phyloP scores from a whole-genome alignment of 2,797 vertebrate genomes.

The Hipposideros larvatus region DNA sequence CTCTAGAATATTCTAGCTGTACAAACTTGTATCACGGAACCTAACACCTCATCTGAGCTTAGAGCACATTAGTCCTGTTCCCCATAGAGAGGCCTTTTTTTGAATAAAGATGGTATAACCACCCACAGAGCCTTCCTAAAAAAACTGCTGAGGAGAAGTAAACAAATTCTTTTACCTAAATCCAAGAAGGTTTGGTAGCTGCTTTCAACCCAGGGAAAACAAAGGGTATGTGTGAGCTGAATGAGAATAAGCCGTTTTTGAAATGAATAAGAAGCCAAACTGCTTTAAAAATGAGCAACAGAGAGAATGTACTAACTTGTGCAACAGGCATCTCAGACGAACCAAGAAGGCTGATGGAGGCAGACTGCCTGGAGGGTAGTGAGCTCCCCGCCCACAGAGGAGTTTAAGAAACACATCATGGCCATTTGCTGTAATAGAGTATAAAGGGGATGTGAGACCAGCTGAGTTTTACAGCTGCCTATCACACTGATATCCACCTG shows the following conservation, averaged over 20 bases:
- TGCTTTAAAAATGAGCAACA: background rate
- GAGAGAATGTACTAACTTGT: background rate
- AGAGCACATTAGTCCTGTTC: background rate
- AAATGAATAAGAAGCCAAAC: background rate
- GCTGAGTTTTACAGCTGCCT: background rate
- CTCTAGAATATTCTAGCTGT: background rate
- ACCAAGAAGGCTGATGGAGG: background rate
- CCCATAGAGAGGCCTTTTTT: background rate
- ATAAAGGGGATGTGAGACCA: background rate
- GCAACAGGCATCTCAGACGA: background rate
- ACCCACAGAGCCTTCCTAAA: background rate
- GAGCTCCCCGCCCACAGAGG: background rate
- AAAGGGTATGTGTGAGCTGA: background rate
- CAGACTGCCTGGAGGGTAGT: background rate
- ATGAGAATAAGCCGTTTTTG: background rate
- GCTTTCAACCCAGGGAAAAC: background rate
- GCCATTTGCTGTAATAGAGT: background rate
- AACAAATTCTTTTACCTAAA: background rate
- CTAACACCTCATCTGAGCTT: background rate
- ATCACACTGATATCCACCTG: background rate
- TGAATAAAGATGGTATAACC: background rate
- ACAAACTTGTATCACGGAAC: background rate
- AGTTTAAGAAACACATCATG: background rate
- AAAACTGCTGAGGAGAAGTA: background rate
- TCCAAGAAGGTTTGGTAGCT: background rate